Percentiles rank a stretch among this genome's conserved stretches.
Conservation (phyloP, 2,797 vertebrate genomes). For the Brotula barbata region DNA sequence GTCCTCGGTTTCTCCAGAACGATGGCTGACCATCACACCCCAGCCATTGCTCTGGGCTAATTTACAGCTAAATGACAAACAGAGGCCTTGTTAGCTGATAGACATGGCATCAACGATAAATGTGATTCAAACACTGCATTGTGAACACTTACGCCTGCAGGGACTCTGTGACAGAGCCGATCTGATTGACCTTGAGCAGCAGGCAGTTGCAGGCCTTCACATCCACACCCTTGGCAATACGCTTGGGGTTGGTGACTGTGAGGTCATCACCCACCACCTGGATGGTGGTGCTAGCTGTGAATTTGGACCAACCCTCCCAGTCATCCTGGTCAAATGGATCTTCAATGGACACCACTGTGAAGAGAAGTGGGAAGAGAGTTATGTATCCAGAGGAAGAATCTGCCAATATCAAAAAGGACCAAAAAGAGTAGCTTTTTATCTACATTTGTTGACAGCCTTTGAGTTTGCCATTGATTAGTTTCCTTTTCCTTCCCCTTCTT, state of each 20-base stretch:
- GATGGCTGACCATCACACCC: conserved; percentile 99
- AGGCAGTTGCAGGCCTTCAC: conserved; percentile 97
- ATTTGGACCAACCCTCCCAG: conserved; percentile 93
- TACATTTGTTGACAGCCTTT: too few species aligned
- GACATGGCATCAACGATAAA: neutral
- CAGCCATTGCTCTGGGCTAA: conserved; percentile 95
- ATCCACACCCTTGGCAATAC: conserved; percentile 87
- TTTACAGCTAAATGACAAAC: conserved; percentile 85
- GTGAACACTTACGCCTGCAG: conserved; percentile 89
- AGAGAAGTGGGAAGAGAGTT: neutral
- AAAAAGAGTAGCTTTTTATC: too few species aligned
- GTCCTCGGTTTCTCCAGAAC: conserved; percentile 97
- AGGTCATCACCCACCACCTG: conserved; percentile 98
- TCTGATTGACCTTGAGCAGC: conserved; percentile 99
- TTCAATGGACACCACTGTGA: conserved; percentile 95
- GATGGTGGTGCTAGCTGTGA: conserved; percentile 86
- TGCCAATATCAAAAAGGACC: too few species aligned
- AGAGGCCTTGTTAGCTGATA: neutral
- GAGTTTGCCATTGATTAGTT: too few species aligned
- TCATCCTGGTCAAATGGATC: conserved; percentile 99
- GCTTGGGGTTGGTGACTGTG: conserved; percentile 97
- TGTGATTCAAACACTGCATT: neutral
- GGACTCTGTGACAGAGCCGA: conserved; percentile 94
- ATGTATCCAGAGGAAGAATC: too few species aligned
- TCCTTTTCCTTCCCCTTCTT: too few species aligned